Conservation (phyloP, 2,797 vertebrate genomes). For the Chrosomus eos region DNA sequence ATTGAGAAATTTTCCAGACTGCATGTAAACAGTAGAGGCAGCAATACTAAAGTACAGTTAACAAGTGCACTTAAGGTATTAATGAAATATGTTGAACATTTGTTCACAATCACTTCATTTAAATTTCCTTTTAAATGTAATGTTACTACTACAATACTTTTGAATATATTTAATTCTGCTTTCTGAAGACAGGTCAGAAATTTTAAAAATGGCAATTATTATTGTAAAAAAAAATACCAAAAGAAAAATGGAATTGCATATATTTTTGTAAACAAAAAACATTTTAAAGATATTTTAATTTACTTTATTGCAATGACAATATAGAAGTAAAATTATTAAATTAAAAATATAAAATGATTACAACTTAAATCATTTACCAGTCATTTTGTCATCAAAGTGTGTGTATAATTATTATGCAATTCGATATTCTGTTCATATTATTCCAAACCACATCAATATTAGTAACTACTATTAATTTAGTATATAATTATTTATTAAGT, state of each 20-base stretch:
- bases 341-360: no score
- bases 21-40: not conserved
- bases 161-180: not conserved
- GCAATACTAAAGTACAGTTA: not conserved
- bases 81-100: not conserved
- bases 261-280: no score
- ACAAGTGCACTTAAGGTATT: not conserved
- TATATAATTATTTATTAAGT: not conserved
- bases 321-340: not conserved
- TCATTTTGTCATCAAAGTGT: not conserved
- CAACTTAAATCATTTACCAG: not conserved
- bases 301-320: not conserved
- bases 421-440: not conserved
- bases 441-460: not conserved
- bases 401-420: not conserved
- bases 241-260: no score
- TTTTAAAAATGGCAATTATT: not conserved
- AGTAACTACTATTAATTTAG: not conserved
- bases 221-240: not conserved
- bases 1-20: constrained; percentile 30
- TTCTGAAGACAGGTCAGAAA: constrained; percentile 4
- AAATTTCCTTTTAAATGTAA: not conserved
- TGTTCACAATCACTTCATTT: not conserved
- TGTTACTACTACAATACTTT: not conserved
- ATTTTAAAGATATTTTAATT: not conserved